Base-by-base conservation (phyloP, 2,113 vertebrate genomes). In the Scatophagus argus region DNA sequence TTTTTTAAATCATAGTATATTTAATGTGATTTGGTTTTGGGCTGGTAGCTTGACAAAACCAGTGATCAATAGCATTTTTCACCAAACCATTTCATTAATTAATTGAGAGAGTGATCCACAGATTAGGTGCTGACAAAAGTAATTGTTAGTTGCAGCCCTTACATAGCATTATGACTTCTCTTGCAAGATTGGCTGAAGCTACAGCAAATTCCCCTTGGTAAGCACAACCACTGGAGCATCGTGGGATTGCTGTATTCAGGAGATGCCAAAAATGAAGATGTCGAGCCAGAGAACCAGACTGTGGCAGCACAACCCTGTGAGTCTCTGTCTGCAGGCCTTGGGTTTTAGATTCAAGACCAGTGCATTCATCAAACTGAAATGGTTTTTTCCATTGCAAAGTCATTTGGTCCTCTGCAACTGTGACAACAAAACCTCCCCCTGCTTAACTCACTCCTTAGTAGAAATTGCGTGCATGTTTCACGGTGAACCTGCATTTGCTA, bases 241-340 rank as follows among this genome's bases (percentile, higher is more conserved):
- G 43, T 49, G 25, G 41, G 25, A 51, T 58, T 64, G 41, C 39
- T 60, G 29, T 49, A 25, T 32, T 36, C 32, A n/a, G 36, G 14
- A 31, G 27, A 81, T 36, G 58, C 62, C 58, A 58, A 34, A 70
- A 82, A 71, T 79, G 38, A 75, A 47, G 23, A 63, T 60, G 44
- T 54, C 12, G 13, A 77, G 55, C 54, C 39, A n/a, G 5, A 60
- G 72, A 54, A 63, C 8, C 52, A 74, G 67, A 77, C 77, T 59
- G 41, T 49, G 44, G 51, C 43, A 71, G 41, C 64, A 54, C 34
- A 54, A 54, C 29, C 10, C 31, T 46, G 58, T 65, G 47, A 64
- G 31, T 60, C 36, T 47, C 54, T 17, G 59, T 61, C 44, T 77
- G 55, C 19, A 23, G 56, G 66, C 25, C 54, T 58, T 16, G 27